Evolutionary conservation across 2,888 invertebrate genomes (phyloP), one percentile per base, ranked within the genome.

Genomic region (Volucella inflata): DNA sequence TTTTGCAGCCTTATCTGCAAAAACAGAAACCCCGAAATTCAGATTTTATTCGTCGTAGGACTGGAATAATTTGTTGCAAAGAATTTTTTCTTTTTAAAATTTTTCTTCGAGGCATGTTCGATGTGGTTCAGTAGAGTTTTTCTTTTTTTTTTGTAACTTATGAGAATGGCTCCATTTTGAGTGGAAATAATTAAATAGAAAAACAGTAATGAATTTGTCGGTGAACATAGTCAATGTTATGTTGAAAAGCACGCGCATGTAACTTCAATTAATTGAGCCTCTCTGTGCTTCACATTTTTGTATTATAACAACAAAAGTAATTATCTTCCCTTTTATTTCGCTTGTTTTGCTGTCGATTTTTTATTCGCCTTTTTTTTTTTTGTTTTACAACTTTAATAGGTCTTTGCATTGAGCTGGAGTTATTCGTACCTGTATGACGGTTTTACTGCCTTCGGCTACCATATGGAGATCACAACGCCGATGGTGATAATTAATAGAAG

Each of bases 401-500:
- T 11, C 30, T 42, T 14, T 51, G 59, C 21, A 65, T 42, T 81
- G 42, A 64, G 44, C 38, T 60, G 48, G 38, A 51, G 65, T 67
- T 68, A 67, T 62, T 30, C 6, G 30, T 30, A 30, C 30, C 6
- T 30, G 30, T 30, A 30, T 30, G 30, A 67, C 62, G 51, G 68
- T 64, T 70, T 64, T 70, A 75, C 55, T 68, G 62, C 48, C 68
- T 72, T 68, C 36, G 14, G 59, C 72, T 55, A 51, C 72, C 82
- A 78, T 74, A 71, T 67, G 75, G 68, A 77, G 85, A 85, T 81
- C 85, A 30, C 30, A 81, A 85, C 85, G 77, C 85, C 82, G 81
- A 76, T 85, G 82, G 68, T 82, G 85, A 85, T 85, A 80, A 84
- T 85, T 85, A 85, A 77, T 72, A 76, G 72, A 72, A 85, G 76